phyloP scores from a whole-genome alignment of 1,140 invertebrate species.

The Anagrus nilaparvatae region DNA sequence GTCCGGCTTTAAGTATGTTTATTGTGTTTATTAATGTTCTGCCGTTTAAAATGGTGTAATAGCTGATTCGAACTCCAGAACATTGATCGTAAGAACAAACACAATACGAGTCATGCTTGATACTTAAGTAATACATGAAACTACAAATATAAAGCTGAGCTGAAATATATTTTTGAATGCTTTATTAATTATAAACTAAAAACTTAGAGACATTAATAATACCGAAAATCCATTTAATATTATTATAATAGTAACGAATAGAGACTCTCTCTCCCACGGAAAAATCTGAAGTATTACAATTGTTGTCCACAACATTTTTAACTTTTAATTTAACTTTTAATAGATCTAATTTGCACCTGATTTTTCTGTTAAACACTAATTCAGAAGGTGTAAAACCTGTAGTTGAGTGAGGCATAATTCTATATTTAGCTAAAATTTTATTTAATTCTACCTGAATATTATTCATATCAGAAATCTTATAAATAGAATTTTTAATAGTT shows the following conservation, averaged over 20 bases:
- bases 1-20: too few relatives aligned
- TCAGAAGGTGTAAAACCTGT: constrained; percentile 5
- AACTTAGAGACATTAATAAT: constrained; percentile 3
- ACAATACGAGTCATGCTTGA: too few relatives aligned
- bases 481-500: constrained; percentile 7
- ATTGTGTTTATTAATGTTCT: too few relatives aligned
- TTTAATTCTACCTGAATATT: neutral
- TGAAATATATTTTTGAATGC: too few relatives aligned
- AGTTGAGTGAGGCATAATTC: constrained; percentile 6
- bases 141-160: too few relatives aligned
- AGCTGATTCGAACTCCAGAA: too few relatives aligned
- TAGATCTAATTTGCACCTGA: constrained; percentile 9
- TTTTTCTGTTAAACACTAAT: constrained; percentile 11
- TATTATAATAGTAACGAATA: neutral
- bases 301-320: neutral
- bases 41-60: too few relatives aligned
- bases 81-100: too few relatives aligned
- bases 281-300: neutral
- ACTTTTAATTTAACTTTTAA: neutral
- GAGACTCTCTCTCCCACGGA: constrained; percentile 1
- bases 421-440: constrained; percentile 3
- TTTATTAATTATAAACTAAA: too few relatives aligned
- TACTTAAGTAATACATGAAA: too few relatives aligned
- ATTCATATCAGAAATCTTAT: neutral
- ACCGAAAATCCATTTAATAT: constrained; percentile 10